These are phyloP conservation scores for Acrocephalus scirpaceus DNA, from an alignment of 2,797 vertebrate species.

Conservation along the genomic window DNA sequence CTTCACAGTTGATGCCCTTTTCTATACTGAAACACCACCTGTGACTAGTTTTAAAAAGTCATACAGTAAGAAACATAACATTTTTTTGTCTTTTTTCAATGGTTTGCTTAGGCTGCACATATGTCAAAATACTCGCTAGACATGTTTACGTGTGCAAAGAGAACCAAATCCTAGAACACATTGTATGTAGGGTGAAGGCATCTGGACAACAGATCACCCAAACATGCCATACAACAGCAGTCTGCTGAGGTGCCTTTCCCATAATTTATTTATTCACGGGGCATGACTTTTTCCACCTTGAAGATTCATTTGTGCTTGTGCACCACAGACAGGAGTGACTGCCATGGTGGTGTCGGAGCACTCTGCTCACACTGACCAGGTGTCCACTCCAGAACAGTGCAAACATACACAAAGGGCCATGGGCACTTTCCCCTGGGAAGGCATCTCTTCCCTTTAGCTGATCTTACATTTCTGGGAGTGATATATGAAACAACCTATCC, in stretches of 20 bases:
- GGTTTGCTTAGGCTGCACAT: neutral
- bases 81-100: neutral
- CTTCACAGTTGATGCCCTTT: neutral
- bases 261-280: neutral
- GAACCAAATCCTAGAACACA: neutral
- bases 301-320: neutral
- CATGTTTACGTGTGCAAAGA: neutral
- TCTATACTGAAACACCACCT: neutral
- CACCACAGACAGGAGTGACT: neutral
- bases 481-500: neutral
- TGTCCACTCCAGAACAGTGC: neutral
- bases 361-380: neutral
- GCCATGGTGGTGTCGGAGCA: neutral
- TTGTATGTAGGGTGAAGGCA: neutral
- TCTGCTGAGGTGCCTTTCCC: neutral
- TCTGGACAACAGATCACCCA: neutral
- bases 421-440: rapidly evolving
- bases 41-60: neutral
- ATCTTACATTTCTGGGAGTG: neutral
- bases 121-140: neutral
- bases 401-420: neutral
- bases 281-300: neutral
- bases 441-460: neutral
- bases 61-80: neutral
- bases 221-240: neutral